Evolutionary conservation across 2,888 invertebrate genomes (phyloP).

Genomic region (Odontothrips loti): DNA sequence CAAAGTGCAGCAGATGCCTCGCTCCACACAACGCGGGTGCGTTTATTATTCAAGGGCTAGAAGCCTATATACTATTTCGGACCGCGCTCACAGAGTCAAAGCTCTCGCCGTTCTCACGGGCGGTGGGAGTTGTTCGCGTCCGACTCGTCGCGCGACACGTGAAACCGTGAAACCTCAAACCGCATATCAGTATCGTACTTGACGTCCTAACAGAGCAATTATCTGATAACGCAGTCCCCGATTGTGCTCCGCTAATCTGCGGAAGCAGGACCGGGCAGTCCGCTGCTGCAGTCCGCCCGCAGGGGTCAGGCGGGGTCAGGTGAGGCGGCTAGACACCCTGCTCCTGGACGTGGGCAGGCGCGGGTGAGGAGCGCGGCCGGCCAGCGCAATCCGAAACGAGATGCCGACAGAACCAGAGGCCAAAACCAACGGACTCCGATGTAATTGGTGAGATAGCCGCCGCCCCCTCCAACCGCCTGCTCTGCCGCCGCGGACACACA

Average conservation of each 20-base stretch:
- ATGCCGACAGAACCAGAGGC: no score
- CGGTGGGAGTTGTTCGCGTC: background rate
- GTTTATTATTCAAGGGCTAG: no score
- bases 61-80: no score
- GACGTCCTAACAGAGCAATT: background rate
- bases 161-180: background rate
- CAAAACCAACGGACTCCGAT: background rate
- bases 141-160: no score
- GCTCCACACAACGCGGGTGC: no score
- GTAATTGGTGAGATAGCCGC: background rate
- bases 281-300: background rate
- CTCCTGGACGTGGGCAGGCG: background rate
- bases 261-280: background rate
- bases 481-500: no score
- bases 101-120: background rate
- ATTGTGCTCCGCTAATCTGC: conserved; percentile 18
- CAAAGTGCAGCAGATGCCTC: no score
- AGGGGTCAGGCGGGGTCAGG: background rate
- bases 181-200: background rate
- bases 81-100: no score
- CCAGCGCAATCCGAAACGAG: no score
- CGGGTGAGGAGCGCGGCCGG: no score
- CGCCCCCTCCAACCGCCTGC: no score
- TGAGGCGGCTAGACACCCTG: background rate
- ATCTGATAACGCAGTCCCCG: background rate